These are phyloP conservation scores for Venustoraphidia nigricollis DNA, from an alignment of 2,888 invertebrate species.

Conservation along the genomic window DNA sequence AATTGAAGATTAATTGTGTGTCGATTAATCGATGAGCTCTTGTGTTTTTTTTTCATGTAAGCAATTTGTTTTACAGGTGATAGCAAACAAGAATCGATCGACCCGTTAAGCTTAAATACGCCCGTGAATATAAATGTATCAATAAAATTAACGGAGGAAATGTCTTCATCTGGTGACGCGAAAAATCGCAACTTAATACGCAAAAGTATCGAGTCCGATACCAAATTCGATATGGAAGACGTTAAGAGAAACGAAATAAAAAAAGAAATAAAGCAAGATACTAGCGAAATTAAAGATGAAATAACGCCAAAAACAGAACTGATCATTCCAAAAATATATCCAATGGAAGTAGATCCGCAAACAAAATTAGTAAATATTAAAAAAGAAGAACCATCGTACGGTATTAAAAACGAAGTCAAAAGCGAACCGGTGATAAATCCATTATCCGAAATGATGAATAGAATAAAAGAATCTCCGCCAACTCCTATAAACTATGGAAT, in stretches of 20 bases:
- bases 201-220: too few species aligned
- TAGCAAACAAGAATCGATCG: too few species aligned
- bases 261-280: too few species aligned
- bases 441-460: background rate
- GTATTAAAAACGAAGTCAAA: background rate
- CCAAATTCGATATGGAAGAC: too few species aligned
- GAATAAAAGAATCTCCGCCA: background rate
- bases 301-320: constrained; percentile 42
- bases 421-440: background rate
- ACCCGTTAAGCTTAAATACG: too few species aligned
- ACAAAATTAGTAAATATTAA: constrained; percentile 36
- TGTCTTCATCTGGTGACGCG: background rate
- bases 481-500: background rate
- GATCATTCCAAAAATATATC: constrained; percentile 42
- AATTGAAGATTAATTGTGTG: too few species aligned
- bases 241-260: too few species aligned
- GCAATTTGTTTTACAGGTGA: too few species aligned
- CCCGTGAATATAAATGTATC: constrained; percentile 1
- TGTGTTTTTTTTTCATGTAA: too few species aligned
- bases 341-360: constrained; percentile 31
- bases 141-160: constrained; percentile 4
- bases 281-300: constrained; percentile 5
- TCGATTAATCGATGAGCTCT: too few species aligned
- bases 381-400: constrained; percentile 25
- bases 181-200: too few species aligned